Base-by-base conservation (phyloP, 2,113 vertebrate species). In the Lasiurus borealis region DNA sequence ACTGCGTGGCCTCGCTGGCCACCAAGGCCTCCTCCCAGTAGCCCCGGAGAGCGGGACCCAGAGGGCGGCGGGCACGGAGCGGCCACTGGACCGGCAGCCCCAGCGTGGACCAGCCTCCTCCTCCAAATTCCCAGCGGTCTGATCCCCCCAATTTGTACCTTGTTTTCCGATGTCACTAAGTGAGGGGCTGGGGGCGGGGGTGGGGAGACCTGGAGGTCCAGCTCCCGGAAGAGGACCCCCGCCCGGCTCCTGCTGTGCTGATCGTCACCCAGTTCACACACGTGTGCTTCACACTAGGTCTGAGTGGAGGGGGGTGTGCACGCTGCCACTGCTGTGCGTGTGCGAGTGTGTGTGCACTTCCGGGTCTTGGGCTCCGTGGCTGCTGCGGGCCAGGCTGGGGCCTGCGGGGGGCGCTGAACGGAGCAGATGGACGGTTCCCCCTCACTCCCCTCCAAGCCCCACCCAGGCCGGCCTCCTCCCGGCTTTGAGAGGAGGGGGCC, bases 21-120 rank as follows among this genome's bases (percentile, higher is more conserved):
- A 99, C 99, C 86, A 99, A 99, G 98, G 99, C 99, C 85, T 99
- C 99, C 69, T 99, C 99, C 88, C 99, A 99, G 98, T 99, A 99
- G 99, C 98, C 98, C 88, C 66, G 64, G 90, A 96, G 94, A 96
- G 95, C 81, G 9, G 94, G 97, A 98, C 98, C 94, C 84, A 97
- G 95, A 96, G 96, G 97, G 88, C 95, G 54, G 96, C 92, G 23
- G 96, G 95, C 82, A 76, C 92, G 44, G 96, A 96, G 95, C 84
- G 72, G 88, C 96, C 44, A 72, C 91, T 23, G 88, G 78, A 57
- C 76, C 62, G 94, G 96, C 93, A 75, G 96, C 96, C 85, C 90
- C 90, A 34, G 85, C 3, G 73, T 91, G 87, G 95, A 80, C 21
- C 87, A 95, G 78, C 21, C 34, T 50, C 88, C 97, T 96, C 48